A percentile compares a stretch with the other conserved stretches of the same genome.
Conservation (phyloP, 2,113 vertebrate species). For the Nothobranchius furzeri region DNA sequence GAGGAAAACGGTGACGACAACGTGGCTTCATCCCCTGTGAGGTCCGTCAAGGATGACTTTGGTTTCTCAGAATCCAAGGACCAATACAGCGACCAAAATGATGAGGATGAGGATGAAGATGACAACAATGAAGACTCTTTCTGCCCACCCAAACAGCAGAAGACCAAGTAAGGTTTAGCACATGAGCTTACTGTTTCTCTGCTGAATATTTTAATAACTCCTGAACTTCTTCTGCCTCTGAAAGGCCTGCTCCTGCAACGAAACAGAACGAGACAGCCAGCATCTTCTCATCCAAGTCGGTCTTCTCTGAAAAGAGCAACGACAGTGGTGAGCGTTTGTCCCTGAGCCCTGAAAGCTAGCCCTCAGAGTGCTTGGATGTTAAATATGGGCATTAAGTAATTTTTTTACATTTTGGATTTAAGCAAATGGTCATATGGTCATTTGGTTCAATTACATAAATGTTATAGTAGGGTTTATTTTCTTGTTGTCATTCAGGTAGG, state of each 20-base stretch:
- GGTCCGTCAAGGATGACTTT: slow-evolving; percentile 86
- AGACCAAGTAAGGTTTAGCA: slow-evolving; percentile 39
- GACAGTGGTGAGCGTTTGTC: slow-evolving; percentile 83
- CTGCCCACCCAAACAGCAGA: slow-evolving; percentile 81
- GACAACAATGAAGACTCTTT: slow-evolving; percentile 83
- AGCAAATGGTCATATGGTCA: too few relatives aligned
- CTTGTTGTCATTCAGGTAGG: too few relatives aligned
- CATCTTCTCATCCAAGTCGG: slow-evolving; percentile 75
- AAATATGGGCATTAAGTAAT: too few relatives aligned
- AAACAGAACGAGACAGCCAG: slow-evolving; percentile 77
- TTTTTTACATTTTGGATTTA: too few relatives aligned
- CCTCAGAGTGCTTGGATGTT: too few relatives aligned
- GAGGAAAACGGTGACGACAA: slow-evolving; percentile 86
- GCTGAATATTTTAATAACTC: not conserved
- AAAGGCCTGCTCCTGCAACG: slow-evolving; percentile 80
- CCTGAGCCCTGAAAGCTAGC: too few relatives aligned
- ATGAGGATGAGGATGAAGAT: slow-evolving; percentile 73
- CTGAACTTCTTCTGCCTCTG: slow-evolving; percentile 1
- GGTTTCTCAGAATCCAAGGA: slow-evolving; percentile 73
- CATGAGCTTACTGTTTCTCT: not conserved
- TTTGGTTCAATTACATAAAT: too few relatives aligned
- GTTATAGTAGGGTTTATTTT: too few relatives aligned
- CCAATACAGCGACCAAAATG: slow-evolving; percentile 36
- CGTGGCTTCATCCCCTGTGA: slow-evolving; percentile 81
- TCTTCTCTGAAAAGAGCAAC: slow-evolving; percentile 86